Evolutionary conservation across 2,797 vertebrate species (phyloP).

Genomic region (Scarus forsteni): DNA sequence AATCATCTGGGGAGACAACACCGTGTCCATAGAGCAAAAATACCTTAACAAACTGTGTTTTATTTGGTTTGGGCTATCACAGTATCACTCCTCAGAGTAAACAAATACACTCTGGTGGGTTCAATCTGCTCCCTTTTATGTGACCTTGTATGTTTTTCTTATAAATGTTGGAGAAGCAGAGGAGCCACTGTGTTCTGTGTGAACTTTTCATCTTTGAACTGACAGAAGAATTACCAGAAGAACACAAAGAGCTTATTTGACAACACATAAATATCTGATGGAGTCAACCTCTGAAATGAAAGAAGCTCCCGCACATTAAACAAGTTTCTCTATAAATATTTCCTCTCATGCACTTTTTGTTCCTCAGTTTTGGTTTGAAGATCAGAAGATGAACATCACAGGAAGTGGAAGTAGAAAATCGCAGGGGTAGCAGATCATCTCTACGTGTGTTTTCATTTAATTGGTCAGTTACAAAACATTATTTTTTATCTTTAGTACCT

Average conservation of each 20-base stretch:
- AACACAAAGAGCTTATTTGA: slow-evolving; percentile 18
- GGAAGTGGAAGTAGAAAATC: slow-evolving; percentile 26
- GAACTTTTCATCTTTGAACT: slow-evolving; percentile 27
- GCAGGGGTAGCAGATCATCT: slow-evolving; percentile 46
- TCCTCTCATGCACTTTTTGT: background rate
- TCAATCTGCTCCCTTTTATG: background rate
- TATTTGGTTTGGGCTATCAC: slow-evolving; percentile 8
- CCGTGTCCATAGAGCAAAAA: slow-evolving; percentile 21
- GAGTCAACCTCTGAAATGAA: slow-evolving; percentile 19
- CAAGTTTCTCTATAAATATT: background rate
- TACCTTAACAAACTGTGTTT: slow-evolving; percentile 12
- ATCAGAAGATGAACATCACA: slow-evolving; percentile 32
- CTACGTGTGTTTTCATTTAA: slow-evolving; percentile 24
- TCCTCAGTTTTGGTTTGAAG: slow-evolving; percentile 6
- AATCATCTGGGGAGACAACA: slow-evolving; percentile 24
- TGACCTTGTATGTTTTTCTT: background rate
- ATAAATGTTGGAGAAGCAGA: slow-evolving; percentile 17
- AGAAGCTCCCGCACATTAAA: slow-evolving; percentile 21
- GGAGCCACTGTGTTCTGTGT: slow-evolving; percentile 12
- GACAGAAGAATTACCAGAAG: background rate
- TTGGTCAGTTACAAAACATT: slow-evolving; percentile 18
- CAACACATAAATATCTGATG: slow-evolving; percentile 6
- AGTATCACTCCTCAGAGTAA: slow-evolving; percentile 5
- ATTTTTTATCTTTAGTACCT: slow-evolving; percentile 12
- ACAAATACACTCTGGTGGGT: background rate